Base-by-base conservation (phyloP, 2,797 vertebrate genomes). In the Urocyon cinereoargenteus region DNA sequence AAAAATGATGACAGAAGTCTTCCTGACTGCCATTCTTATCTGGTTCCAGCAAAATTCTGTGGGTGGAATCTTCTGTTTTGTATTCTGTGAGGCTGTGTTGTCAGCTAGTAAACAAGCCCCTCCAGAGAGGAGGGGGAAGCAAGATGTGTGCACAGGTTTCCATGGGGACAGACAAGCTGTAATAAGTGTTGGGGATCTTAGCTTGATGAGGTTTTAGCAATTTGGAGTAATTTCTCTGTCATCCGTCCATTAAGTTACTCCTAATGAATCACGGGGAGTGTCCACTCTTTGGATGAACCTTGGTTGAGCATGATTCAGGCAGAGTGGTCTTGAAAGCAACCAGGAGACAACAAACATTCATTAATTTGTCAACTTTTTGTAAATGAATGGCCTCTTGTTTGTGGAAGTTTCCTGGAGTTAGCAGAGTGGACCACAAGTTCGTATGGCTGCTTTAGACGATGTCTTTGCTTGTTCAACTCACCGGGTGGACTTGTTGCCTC, bases 91-190 rank as follows among this genome's bases (percentile, higher is more conserved):
- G 36, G 61, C 21, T 95, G 14, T 87, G 49, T 87, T 1, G 0
- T 96, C 91, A 95, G 89, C 91, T 77, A 36, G 95, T 93, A 98
- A 98, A 98, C 96, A 98, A 98, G 96, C 96, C 92, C 98, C 97
- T 96, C 92, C 94, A 68, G 92, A 95, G 94, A 95, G 93, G n/a
- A 57, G 75, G 96, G 96, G 49, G 24, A 40, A 22, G 94, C 83
- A 24, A 89, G 95, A 79, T 97, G 97, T 88, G 94, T 84, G 34
- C 85, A 40, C 11, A 0, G 5, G 97, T 99, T 98, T 97, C 98
- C 97, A 98, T 98, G 98, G 98, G 97, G 97, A 98, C 96, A 97
- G 97, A 98, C 98, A 94, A 90, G 77, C 88, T 93, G n/a, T 92
- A 91, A 97, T 95, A 92, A 98, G 96, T 94, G 97, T 97, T 90